Evolutionary conservation across 1,140 invertebrate genomes (phyloP).

Genomic region (Panulirus ornatus): DNA sequence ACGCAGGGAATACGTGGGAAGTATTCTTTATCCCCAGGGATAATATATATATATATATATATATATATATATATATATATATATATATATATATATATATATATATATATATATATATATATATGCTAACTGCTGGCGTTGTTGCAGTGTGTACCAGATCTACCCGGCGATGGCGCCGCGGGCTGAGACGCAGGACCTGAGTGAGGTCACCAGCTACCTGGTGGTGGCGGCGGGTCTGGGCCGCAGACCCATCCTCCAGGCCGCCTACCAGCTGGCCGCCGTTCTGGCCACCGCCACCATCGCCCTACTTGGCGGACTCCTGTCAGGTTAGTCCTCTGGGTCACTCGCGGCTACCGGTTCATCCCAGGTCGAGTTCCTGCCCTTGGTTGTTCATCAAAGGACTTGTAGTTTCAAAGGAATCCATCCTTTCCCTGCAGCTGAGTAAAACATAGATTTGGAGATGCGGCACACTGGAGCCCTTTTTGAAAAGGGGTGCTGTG

Average conservation of each 20-base stretch:
- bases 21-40: too few species aligned
- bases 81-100: constrained; percentile 6
- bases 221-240: not conserved
- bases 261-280: constrained; percentile 2
- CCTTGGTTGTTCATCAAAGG: too few species aligned
- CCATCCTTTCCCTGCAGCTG: too few species aligned
- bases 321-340: constrained; percentile 17
- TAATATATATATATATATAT: not conserved
- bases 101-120: not conserved
- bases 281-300: not conserved
- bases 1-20: too few species aligned
- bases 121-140: not conserved
- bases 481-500: too few species aligned
- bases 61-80: constrained; percentile 14
- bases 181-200: not conserved
- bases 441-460: too few species aligned
- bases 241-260: not conserved
- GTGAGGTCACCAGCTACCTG: not conserved
- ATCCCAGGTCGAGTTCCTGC: too few species aligned
- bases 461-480: too few species aligned
- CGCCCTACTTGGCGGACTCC: not conserved
- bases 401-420: too few species aligned
- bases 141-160: not conserved
- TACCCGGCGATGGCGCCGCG: not conserved
- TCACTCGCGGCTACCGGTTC: too few species aligned